A percentile compares a stretch with the other conserved stretches of the same genome.
Evolutionary conservation across 2,888 invertebrate species (phyloP).

Genomic region (Drepanosiphum platanoidis): DNA sequence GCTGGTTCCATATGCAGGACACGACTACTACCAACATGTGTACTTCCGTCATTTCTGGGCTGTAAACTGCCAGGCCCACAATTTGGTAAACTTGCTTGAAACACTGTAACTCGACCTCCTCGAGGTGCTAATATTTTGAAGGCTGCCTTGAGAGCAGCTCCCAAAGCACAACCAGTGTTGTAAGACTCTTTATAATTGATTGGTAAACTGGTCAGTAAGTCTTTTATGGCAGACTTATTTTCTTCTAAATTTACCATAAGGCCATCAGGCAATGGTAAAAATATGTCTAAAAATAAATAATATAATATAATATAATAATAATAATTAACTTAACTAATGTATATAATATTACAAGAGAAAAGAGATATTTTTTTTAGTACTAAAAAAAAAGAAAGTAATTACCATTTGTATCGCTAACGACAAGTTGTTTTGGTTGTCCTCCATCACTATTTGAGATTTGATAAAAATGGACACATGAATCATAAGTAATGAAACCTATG

Average conservation of each 20-base stretch:
- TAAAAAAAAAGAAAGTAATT: too few relatives aligned
- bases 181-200: conserved; percentile 75
- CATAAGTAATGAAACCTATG: conserved; percentile 93
- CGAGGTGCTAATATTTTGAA: conserved; percentile 90
- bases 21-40: conserved; percentile 82
- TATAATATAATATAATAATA: not conserved
- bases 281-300: conserved; percentile 76
- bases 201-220: conserved; percentile 83
- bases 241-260: conserved; percentile 91
- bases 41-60: conserved; percentile 87
- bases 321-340: not conserved
- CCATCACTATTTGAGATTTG: conserved; percentile 70
- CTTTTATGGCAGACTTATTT: conserved; percentile 78
- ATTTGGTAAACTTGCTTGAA: conserved; percentile 89
- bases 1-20: conserved; percentile 90
- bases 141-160: conserved; percentile 91
- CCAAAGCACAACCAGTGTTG: conserved; percentile 85
- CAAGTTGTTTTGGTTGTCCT: conserved; percentile 87
- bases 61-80: conserved; percentile 89
- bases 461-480: conserved; percentile 93
- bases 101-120: conserved; percentile 94
- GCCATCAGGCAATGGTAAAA: conserved; percentile 92
- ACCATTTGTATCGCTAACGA: conserved; percentile 93
- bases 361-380: conserved; percentile 3
- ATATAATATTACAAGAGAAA: not conserved